These are phyloP conservation scores for Threskiornis aethiopicus DNA, from an alignment of 2,797 vertebrate genomes.

Conservation along the genomic window DNA sequence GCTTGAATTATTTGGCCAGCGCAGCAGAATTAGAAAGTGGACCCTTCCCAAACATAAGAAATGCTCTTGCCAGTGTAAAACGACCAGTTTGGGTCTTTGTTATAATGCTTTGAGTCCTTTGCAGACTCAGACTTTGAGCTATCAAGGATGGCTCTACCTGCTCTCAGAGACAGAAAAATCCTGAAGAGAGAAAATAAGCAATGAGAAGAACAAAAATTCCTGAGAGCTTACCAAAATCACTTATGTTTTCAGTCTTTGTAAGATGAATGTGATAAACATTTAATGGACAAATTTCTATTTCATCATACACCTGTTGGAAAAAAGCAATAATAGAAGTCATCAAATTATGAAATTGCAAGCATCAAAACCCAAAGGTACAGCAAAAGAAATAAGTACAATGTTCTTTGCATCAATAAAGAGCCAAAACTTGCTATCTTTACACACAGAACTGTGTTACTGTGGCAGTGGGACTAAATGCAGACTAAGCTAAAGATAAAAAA, in stretches of 20 bases:
- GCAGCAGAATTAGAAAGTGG: not conserved
- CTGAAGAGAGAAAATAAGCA: not conserved
- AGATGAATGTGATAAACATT: constrained; percentile 71
- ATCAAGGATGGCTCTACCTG: not conserved
- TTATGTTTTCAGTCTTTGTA: constrained; percentile 68
- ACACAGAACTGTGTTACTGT: not conserved
- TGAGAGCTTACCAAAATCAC: constrained; percentile 75
- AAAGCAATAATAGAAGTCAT: not conserved
- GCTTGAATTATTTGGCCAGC: not conserved
- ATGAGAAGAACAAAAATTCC: not conserved
- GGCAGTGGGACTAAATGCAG: not conserved
- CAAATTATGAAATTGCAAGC: not conserved
- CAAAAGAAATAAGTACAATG: not conserved
- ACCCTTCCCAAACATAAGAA: not conserved
- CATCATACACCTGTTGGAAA: constrained; percentile 78
- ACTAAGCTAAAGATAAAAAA: not conserved
- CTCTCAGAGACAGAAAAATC: not conserved
- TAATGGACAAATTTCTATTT: constrained; percentile 79
- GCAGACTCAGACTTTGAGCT: not conserved
- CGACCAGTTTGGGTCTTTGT: not conserved
- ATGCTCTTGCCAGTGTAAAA: not conserved
- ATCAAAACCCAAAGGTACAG: not conserved
- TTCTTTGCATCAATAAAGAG: not conserved
- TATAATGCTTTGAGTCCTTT: not conserved
- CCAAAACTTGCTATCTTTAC: not conserved